phyloP scores from a whole-genome alignment of 2,113 vertebrate genomes.

The Pluvialis apricaria region DNA sequence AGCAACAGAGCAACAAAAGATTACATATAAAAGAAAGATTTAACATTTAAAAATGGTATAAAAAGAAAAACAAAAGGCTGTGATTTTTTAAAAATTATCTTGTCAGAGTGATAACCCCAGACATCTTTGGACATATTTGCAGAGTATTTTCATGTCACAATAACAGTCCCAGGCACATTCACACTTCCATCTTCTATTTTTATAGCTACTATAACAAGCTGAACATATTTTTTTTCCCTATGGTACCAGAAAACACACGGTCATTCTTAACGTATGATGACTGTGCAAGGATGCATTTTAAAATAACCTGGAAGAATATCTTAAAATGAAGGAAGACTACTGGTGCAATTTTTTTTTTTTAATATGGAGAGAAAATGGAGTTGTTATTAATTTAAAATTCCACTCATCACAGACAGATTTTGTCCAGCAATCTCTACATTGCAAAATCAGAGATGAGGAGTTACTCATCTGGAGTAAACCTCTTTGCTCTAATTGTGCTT shows the following conservation, averaged over 20 bases:
- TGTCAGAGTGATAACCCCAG: background rate
- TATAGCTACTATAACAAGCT: background rate
- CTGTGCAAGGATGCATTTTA: background rate
- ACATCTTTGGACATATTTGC: background rate
- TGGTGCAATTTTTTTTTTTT: background rate
- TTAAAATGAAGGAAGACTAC: background rate
- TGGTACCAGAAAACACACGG: background rate
- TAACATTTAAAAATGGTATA: background rate
- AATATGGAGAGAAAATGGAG: background rate
- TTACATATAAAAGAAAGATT: background rate
- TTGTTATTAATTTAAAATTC: background rate
- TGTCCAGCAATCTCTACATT: background rate
- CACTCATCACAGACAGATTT: background rate
- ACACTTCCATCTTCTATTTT: background rate
- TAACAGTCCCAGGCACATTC: background rate
- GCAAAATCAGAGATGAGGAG: background rate
- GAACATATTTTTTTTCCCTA: background rate
- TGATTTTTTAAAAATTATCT: background rate
- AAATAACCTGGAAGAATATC: background rate
- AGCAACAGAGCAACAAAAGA: background rate
- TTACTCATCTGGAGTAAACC: background rate
- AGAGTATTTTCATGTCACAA: background rate
- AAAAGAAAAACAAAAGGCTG: background rate
- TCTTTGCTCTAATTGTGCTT: background rate
- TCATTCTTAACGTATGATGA: background rate